These are phyloP conservation scores for Puffinus mauretanicus DNA, from an alignment of 2,113 vertebrate genomes.

Conservation along the genomic window DNA sequence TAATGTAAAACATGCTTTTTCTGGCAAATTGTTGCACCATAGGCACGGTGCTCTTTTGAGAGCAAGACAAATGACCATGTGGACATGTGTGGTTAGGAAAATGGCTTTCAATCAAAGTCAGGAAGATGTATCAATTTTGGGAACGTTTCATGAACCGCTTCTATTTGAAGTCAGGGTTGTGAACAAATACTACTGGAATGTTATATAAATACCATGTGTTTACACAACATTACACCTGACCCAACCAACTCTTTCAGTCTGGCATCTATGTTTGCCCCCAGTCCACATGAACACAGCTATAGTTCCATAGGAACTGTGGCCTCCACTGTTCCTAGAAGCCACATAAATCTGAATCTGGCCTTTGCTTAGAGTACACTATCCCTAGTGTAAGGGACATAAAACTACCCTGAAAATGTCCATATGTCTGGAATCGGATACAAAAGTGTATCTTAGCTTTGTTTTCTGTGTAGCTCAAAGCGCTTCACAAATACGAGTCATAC, in stretches of 20 bases:
- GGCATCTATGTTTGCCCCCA: background rate
- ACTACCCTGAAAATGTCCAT: background rate
- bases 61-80: background rate
- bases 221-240: background rate
- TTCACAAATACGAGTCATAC: background rate
- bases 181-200: background rate
- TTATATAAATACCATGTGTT: background rate
- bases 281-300: background rate
- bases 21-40: background rate
- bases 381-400: background rate
- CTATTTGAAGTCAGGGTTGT: background rate
- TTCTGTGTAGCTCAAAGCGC: background rate
- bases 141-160: background rate
- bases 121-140: background rate
- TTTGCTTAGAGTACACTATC: background rate
- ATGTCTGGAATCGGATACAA: background rate
- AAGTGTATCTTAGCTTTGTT: background rate
- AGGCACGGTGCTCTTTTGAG: background rate
- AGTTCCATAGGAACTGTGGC: background rate
- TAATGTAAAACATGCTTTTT: background rate
- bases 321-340: background rate
- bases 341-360: background rate
- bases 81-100: background rate
- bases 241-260: background rate
- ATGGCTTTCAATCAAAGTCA: constrained; percentile 4